Evolutionary conservation across 2,888 invertebrate genomes (phyloP).

Genomic region (Drosophila dives): DNA sequence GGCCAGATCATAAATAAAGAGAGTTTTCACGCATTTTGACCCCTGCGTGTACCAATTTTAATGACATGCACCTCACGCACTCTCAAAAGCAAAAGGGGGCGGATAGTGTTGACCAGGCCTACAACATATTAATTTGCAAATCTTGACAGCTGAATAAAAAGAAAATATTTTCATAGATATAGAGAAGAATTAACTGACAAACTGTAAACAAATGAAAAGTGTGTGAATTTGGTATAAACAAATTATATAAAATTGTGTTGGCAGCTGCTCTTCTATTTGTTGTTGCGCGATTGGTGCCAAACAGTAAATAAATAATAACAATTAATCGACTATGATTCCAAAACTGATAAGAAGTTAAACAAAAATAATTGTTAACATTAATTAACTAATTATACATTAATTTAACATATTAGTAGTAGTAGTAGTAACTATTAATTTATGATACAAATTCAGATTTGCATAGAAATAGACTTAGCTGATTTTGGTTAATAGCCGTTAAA

Average conservation of each 20-base stretch:
- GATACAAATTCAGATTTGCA: neutral
- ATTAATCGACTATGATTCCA: neutral
- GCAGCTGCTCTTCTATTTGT: neutral
- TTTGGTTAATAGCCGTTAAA: neutral
- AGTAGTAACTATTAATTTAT: neutral
- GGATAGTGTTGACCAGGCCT: constrained; percentile 4
- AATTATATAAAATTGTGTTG: neutral
- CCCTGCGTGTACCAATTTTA: constrained; percentile 41
- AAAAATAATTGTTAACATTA: neutral
- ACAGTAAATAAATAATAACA: neutral
- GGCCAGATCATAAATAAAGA: constrained; percentile 36
- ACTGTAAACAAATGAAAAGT: too few relatives aligned
- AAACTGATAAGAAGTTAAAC: neutral
- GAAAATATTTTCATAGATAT: neutral
- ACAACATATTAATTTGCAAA: neutral
- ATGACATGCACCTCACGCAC: constrained; percentile 23
- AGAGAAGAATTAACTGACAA: neutral
- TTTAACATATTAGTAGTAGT: neutral
- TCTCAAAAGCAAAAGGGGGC: constrained; percentile 8
- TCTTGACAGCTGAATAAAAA: neutral
- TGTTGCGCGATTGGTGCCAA: neutral
- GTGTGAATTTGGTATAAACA: neutral
- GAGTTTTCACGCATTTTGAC: constrained; percentile 42
- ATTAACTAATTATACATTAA: neutral
- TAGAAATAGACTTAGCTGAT: neutral